Conservation (phyloP, 2,888 invertebrate genomes). For the Diogma glabrata region DNA sequence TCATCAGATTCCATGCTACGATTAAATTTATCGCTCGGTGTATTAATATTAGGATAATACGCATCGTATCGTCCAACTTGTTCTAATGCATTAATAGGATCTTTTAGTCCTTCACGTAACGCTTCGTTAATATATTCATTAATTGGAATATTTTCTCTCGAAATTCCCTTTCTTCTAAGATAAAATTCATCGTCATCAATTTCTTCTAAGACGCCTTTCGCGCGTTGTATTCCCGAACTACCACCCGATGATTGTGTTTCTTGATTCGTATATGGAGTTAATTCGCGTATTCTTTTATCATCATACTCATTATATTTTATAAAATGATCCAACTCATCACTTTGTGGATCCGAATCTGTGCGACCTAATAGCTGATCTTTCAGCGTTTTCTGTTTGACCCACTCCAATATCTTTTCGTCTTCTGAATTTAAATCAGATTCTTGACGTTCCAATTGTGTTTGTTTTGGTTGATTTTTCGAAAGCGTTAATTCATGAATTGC, state of each 20-base stretch:
- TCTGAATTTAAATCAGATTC: slow-evolving; percentile 36
- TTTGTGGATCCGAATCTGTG: slow-evolving; percentile 26
- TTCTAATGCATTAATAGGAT: slow-evolving; percentile 52
- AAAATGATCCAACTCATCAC: slow-evolving; percentile 10
- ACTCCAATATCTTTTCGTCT: slow-evolving; percentile 34
- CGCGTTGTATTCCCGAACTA: slow-evolving; percentile 43
- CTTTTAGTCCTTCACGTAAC: slow-evolving; percentile 65
- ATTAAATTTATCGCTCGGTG: slow-evolving; percentile 7
- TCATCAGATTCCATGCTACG: slow-evolving; percentile 14
- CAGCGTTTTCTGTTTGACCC: slow-evolving; percentile 35
- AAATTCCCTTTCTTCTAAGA: slow-evolving; percentile 68
- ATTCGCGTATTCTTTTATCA: slow-evolving; percentile 25
- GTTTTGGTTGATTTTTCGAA: slow-evolving; percentile 31
- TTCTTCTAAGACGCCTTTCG: slow-evolving; percentile 65
- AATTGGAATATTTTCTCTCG: slow-evolving; percentile 69
- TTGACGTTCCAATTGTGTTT: slow-evolving; percentile 30
- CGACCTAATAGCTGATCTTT: slow-evolving; percentile 31
- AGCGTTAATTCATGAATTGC: slow-evolving; percentile 40
- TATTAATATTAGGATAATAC: slow-evolving; percentile 16
- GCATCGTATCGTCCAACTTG: slow-evolving; percentile 40
- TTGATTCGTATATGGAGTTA: slow-evolving; percentile 34
- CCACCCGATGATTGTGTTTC: slow-evolving; percentile 47
- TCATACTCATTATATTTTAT: slow-evolving; percentile 27
- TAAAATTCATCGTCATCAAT: slow-evolving; percentile 82
- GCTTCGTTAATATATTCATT: slow-evolving; percentile 66